Evolutionary conservation across 2,888 invertebrate species (phyloP).

Genomic region (Drosophila mulleri): DNA sequence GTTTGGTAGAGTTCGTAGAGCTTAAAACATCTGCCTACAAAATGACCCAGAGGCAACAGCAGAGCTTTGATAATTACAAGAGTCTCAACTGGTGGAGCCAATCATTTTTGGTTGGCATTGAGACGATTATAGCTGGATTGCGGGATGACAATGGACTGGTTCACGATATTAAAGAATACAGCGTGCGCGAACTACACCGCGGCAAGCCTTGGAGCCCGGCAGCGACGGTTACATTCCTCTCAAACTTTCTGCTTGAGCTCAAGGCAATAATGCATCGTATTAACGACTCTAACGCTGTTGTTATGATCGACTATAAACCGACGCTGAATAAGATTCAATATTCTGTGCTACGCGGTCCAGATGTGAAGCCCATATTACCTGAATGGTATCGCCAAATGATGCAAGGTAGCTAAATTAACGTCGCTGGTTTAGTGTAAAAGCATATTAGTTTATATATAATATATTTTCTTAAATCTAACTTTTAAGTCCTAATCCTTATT

Average conservation of each 20-base stretch:
- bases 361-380: conserved; percentile 42
- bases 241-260: conserved; percentile 47
- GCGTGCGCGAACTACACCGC: conserved; percentile 27
- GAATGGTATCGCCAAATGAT: conserved; percentile 55
- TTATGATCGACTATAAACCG: conserved; percentile 45
- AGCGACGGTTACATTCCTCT: conserved; percentile 48
- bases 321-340: conserved; percentile 2
- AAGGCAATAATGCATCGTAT: conserved; percentile 42
- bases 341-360: conserved; percentile 7
- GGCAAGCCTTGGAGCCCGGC: conserved; percentile 58
- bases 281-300: conserved; percentile 39
- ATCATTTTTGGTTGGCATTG: conserved; percentile 62
- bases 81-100: conserved; percentile 66
- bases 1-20: conserved; percentile 50
- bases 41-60: conserved; percentile 15
- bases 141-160: conserved; percentile 43
- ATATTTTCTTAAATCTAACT: conserved; percentile 10
- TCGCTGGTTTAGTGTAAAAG: not conserved
- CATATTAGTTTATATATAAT: conserved; percentile 10
- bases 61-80: conserved; percentile 44
- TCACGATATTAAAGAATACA: conserved; percentile 30
- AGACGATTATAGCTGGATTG: conserved; percentile 45
- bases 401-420: not conserved
- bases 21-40: conserved; percentile 45
- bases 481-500: conserved; percentile 32